Evolutionary conservation across 2,888 invertebrate genomes (phyloP).

Genomic region (Eupeodes luniger): DNA sequence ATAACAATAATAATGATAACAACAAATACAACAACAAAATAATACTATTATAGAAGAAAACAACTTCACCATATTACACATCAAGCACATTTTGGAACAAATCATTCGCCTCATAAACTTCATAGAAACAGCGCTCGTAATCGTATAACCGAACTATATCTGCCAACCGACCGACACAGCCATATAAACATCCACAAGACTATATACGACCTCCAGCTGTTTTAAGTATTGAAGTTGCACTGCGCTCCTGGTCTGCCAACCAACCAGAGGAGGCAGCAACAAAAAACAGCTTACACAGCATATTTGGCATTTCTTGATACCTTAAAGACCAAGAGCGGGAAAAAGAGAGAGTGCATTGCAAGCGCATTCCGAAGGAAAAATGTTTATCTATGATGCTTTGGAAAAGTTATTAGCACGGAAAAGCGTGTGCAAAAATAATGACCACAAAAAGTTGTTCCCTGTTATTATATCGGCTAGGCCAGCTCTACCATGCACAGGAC

Average conservation of each 20-base stretch:
- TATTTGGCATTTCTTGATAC: neutral
- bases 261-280: neutral
- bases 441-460: conserved; percentile 68
- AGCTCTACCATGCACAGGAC: conserved; percentile 4
- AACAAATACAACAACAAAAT: neutral
- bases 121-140: conserved; percentile 69
- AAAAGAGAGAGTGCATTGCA: conserved; percentile 45
- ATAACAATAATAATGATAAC: conserved; percentile 10
- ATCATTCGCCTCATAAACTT: conserved; percentile 76
- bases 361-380: conserved; percentile 52
- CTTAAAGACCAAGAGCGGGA: neutral
- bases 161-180: neutral
- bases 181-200: neutral
- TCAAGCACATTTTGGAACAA: conserved; percentile 70
- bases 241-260: neutral
- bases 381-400: conserved; percentile 61
- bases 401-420: conserved; percentile 75
- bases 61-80: conserved; percentile 57
- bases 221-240: conserved; percentile 5
- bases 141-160: conserved; percentile 56
- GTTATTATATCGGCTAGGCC: neutral
- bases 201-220: conserved; percentile 15
- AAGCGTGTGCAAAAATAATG: conserved; percentile 74
- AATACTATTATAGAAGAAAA: conserved; percentile 1
- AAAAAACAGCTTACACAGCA: conserved; percentile 1